phyloP scores from a whole-genome alignment of 2,113 vertebrate genomes.

The Tachycineta bicolor region DNA sequence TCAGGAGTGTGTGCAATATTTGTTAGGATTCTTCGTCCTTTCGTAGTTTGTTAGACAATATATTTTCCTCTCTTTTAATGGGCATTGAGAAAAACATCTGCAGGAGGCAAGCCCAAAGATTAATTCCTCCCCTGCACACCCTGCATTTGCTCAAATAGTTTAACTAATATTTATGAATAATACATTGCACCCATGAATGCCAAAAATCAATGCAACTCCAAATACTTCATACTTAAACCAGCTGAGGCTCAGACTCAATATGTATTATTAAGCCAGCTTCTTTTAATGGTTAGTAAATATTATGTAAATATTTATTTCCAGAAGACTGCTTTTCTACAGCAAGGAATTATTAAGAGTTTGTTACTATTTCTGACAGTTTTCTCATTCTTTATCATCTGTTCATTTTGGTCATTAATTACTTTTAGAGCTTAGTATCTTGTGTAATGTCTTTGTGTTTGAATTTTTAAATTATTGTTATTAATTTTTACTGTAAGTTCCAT shows the following conservation, averaged over 20 bases:
- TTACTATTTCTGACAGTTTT: neutral
- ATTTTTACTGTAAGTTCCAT: neutral
- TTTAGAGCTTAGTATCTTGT: neutral
- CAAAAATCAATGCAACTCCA: neutral
- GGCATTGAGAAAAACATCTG: neutral
- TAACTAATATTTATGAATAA: constrained; percentile 53
- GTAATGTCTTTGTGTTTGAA: neutral
- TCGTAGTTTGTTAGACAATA: neutral
- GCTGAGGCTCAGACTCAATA: neutral
- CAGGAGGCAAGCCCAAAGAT: neutral
- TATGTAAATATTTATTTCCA: neutral
- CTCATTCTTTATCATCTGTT: neutral
- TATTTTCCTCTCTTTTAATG: neutral
- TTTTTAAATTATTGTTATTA: neutral
- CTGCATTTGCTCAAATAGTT: neutral
- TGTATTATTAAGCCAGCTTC: neutral
- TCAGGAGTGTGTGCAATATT: neutral
- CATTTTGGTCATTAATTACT: neutral
- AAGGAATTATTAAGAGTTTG: neutral
- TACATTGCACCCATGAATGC: neutral
- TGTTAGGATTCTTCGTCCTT: neutral
- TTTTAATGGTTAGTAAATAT: neutral
- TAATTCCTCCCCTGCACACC: neutral
- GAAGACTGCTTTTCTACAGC: neutral
- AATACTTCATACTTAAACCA: neutral